Evolutionary conservation across 2,888 invertebrate species (phyloP).

Genomic region (Cephonodes hylas): DNA sequence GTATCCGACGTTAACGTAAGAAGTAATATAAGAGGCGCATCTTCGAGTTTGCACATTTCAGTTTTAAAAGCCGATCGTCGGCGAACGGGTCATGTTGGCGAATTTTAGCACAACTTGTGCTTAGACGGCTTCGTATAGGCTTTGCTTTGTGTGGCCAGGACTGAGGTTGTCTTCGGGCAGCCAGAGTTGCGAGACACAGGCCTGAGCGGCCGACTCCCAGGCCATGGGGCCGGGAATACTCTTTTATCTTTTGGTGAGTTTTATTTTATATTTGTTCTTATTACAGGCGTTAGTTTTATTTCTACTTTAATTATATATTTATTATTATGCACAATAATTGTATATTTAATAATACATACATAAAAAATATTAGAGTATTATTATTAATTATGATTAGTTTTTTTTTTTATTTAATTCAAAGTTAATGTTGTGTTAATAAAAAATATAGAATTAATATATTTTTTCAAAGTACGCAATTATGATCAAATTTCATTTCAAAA

Average conservation of each 20-base stretch:
- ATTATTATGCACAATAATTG: not conserved
- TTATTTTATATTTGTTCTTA: not conserved
- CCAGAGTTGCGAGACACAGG: conserved; percentile 38
- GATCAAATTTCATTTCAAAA: not conserved
- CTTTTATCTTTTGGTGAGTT: conserved; percentile 69
- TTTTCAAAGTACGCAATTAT: not conserved
- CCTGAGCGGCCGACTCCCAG: conserved; percentile 60
- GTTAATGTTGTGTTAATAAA: too few relatives aligned
- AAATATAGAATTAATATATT: too few relatives aligned
- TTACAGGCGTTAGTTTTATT: not conserved
- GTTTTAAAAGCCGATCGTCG: conserved; percentile 72
- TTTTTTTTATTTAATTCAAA: too few relatives aligned
- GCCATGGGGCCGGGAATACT: conserved; percentile 73
- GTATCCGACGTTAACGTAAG: conserved; percentile 77
- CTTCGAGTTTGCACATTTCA: conserved; percentile 79
- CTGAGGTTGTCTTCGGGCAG: conserved; percentile 34
- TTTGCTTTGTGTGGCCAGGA: conserved; percentile 51
- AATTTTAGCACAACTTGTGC: conserved; percentile 57
- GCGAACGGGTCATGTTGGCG: conserved; percentile 73
- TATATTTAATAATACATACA: too few relatives aligned
- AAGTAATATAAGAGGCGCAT: conserved; percentile 80
- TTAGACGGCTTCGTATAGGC: conserved; percentile 48
- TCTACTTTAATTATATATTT: not conserved
- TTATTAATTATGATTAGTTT: not conserved
- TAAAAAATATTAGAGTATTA: too few relatives aligned